These are phyloP conservation scores for Podarcis siculus DNA, from an alignment of 2,797 vertebrate genomes.

Conservation along the genomic window DNA sequence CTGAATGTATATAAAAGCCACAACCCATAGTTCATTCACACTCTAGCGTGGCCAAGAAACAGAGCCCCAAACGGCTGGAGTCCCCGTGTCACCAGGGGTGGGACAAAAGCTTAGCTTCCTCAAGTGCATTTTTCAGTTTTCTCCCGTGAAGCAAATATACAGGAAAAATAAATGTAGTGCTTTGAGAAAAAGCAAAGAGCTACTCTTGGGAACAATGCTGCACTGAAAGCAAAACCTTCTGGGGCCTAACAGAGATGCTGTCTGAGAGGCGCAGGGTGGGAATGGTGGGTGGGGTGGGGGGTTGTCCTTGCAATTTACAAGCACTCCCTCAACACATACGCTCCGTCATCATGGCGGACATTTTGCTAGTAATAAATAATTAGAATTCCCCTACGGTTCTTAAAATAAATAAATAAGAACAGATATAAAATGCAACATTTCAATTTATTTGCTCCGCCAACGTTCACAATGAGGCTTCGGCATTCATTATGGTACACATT, in stretches of 20 bases:
- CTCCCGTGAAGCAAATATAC: background rate
- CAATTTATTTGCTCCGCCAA: slow-evolving; percentile 27
- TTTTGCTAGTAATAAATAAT: slow-evolving; percentile 45
- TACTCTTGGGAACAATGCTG: background rate
- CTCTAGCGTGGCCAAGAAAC: background rate
- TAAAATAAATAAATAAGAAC: slow-evolving; percentile 23
- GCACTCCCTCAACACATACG: background rate
- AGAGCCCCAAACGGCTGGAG: background rate
- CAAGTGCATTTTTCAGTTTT: background rate
- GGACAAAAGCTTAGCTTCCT: background rate
- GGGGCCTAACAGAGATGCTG: background rate
- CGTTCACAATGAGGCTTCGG: slow-evolving; percentile 33
- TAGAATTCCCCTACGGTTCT: background rate
- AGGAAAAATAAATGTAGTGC: background rate
- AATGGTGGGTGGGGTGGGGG: too few species aligned
- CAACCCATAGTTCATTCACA: background rate
- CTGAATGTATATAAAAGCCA: background rate
- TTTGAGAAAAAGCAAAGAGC: background rate
- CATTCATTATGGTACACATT: slow-evolving; percentile 42
- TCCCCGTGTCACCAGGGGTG: background rate
- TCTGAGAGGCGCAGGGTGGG: background rate
- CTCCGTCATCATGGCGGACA: background rate
- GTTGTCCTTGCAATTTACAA: slow-evolving; percentile 11
- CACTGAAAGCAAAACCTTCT: background rate
- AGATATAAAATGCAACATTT: slow-evolving; percentile 21